Base-by-base conservation (phyloP, 1,140 invertebrate species). In the Globodera ellingtonae region DNA sequence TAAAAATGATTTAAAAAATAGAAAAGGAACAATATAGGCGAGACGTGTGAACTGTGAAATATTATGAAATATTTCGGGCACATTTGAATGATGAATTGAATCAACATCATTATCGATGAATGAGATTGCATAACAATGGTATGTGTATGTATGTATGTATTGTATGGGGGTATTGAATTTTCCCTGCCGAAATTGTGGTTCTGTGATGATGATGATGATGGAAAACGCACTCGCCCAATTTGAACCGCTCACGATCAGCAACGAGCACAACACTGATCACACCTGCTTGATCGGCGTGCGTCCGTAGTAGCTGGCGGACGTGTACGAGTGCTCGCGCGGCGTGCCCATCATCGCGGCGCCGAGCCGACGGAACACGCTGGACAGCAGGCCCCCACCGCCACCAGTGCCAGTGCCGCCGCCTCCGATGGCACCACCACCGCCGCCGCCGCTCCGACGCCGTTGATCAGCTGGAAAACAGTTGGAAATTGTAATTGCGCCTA, bases 201-300 rank as follows among this genome's bases (percentile, higher is more conserved):
- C 13, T 62, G 56, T 15, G 15, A 62, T 6, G 56, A 6, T 18
- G 13, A 62, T 18, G 56, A 15, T 6, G 10, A 62, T 18, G 18
- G 21, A 62, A 6, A 15, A n/a, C 18, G 18, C 13, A 6, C 13
- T 18, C 13, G 56, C 13, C 18, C 13, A 10, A 62, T 62, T 6
- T 15, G 56, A 62, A 18, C 56, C 52, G 8, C 9, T 52, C 52
- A 7, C 52, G 9, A 15, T 15, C 52, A 15, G 9, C 52, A 52
- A 24, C 52, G 5, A 15, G 13, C 56, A 62, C 56, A 15, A 0
- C 56, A 62, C 56, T 70, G 67, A 13, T 70, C 46, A 70, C 9
- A 70, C 67, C 10, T 70, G 24, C 35, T 70, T 70, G 67, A 70
- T 47, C 67, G 46, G 67, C n/a, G 67, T 35, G 35, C 67, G 67